Percentiles rank a stretch among this genome's conserved stretches.
Conservation (phyloP, 2,888 invertebrate species). For the Drosophila setosimentum region DNA sequence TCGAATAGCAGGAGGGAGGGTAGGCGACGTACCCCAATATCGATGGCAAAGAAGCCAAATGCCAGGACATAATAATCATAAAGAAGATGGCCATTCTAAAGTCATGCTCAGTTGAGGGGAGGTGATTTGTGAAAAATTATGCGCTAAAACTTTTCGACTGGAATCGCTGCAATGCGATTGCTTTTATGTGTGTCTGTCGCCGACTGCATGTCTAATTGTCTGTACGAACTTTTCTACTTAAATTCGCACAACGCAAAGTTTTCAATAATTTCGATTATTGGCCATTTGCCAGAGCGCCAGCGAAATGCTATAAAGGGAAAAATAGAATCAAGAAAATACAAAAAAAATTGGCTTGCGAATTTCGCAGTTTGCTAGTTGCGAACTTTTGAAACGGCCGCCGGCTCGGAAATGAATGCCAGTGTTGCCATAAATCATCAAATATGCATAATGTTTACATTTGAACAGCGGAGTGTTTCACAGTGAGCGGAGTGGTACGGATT, state of each 20-base stretch:
- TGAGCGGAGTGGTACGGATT: neutral
- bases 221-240: constrained; percentile 74
- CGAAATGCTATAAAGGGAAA: constrained; percentile 16
- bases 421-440: constrained; percentile 83
- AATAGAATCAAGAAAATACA: constrained; percentile 6
- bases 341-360: constrained; percentile 46
- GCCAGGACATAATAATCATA: constrained; percentile 35
- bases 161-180: constrained; percentile 50
- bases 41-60: constrained; percentile 62
- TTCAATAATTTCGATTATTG: constrained; percentile 84
- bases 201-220: constrained; percentile 75
- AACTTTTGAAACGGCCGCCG: constrained; percentile 50
- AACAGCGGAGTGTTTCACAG: constrained; percentile 47
- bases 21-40: constrained; percentile 29
- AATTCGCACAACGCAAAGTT: constrained; percentile 77
- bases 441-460: constrained; percentile 82
- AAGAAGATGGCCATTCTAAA: constrained; percentile 51
- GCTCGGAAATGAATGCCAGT: constrained; percentile 81
- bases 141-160: constrained; percentile 53
- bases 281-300: constrained; percentile 77
- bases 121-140: constrained; percentile 43
- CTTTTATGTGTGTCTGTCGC: constrained; percentile 53
- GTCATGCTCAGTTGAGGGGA: neutral
- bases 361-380: constrained; percentile 39
- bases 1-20: neutral